Evolutionary conservation across 2,113 vertebrate genomes (phyloP).

Genomic region (Poeciliopsis retropinna): DNA sequence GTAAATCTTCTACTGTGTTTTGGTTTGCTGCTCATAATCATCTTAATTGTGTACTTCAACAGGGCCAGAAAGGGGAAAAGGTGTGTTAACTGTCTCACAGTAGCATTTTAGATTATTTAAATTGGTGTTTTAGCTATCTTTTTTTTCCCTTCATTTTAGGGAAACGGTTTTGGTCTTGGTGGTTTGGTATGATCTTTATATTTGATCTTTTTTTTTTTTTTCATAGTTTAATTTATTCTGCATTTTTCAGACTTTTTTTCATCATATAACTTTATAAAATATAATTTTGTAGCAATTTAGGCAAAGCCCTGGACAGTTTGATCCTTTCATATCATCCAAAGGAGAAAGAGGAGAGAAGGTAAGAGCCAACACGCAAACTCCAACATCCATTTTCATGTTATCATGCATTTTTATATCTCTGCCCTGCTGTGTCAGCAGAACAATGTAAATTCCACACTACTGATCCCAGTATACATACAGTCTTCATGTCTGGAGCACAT

Average conservation of each 20-base stretch:
- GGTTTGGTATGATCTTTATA: constrained; percentile 76
- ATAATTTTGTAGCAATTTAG: constrained; percentile 66
- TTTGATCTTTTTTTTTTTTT: background rate
- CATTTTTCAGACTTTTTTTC: background rate
- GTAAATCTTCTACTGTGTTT: background rate
- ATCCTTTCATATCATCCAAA: constrained; percentile 81
- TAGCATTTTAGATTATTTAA: background rate
- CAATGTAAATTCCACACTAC: background rate
- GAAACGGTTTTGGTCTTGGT: constrained; percentile 69
- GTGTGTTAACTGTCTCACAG: constrained; percentile 53
- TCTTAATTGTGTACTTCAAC: constrained; percentile 32
- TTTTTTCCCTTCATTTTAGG: constrained; percentile 22
- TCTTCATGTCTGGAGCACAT: background rate
- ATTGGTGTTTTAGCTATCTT: background rate
- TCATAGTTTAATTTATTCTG: background rate
- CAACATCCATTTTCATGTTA: background rate
- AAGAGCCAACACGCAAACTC: constrained; percentile 42
- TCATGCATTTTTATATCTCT: background rate
- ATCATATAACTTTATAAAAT: background rate
- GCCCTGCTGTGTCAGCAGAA: background rate
- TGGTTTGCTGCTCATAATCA: constrained; percentile 12
- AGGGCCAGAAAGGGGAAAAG: constrained; percentile 86
- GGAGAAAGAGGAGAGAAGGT: constrained; percentile 89
- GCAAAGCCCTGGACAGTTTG: constrained; percentile 63
- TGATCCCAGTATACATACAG: background rate